phyloP scores from a whole-genome alignment of 2,888 invertebrate species.

The Metopia argyrocephala region DNA sequence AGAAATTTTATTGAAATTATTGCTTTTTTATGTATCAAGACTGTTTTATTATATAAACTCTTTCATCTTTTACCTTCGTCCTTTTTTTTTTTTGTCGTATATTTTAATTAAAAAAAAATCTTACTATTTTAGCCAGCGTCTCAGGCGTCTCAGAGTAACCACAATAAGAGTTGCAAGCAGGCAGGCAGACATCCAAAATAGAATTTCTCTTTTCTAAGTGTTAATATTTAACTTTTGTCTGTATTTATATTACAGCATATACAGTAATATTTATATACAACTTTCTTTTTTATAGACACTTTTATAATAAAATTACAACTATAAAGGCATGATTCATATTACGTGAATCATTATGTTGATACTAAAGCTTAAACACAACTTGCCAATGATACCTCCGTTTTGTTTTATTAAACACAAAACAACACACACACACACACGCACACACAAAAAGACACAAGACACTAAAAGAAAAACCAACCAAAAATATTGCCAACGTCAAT shows the following conservation, averaged over 20 bases:
- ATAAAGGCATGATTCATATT: conserved; percentile 60
- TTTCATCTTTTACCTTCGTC: no score
- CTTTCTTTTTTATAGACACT: conserved; percentile 43
- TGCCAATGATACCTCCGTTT: conserved; percentile 61
- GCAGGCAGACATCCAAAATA: background rate
- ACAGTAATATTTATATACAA: conserved; percentile 10
- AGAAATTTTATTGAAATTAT: no score
- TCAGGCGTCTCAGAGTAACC: background rate
- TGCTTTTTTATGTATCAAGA: no score
- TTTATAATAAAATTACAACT: conserved; percentile 59
- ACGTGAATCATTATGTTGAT: conserved; percentile 62
- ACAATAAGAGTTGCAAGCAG: background rate
- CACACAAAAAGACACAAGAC: background rate
- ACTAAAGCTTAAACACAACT: conserved; percentile 61
- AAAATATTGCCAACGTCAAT: conserved; percentile 49
- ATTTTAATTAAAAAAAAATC: background rate
- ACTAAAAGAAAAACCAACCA: background rate
- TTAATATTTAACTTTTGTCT: conserved; percentile 62
- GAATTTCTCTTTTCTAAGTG: conserved; percentile 18
- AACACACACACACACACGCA: no score
- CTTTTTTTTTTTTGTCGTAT: background rate
- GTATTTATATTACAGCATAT: conserved; percentile 37
- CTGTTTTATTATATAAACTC: no score
- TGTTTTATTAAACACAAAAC: background rate
- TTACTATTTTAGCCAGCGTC: background rate